phyloP scores from a whole-genome alignment of 1,140 invertebrate genomes.

The Trichogramma pretiosum region DNA sequence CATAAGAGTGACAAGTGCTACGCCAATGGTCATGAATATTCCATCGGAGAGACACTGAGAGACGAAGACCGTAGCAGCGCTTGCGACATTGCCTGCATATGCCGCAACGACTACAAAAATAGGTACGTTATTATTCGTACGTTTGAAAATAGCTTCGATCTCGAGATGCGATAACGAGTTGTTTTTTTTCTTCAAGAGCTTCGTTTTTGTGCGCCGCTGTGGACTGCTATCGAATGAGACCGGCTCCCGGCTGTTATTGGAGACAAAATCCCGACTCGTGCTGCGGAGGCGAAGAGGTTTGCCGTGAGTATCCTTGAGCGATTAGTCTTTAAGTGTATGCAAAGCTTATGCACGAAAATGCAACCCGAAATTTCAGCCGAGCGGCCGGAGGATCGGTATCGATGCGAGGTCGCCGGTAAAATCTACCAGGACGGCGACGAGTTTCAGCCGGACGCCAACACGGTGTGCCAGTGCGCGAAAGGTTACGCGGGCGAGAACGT shows the following conservation, averaged over 20 bases:
- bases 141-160: too few relatives aligned
- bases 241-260: conserved; percentile 16
- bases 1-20: conserved; percentile 22
- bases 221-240: conserved; percentile 18
- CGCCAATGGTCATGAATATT: conserved; percentile 21
- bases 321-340: neutral
- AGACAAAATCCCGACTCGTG: conserved; percentile 8
- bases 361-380: conserved; percentile 17
- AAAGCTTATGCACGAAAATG: neutral
- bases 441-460: conserved; percentile 16
- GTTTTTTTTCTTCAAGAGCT: conserved; percentile 17
- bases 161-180: neutral
- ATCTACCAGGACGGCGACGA: conserved; percentile 25
- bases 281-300: conserved; percentile 20
- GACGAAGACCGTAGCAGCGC: conserved; percentile 18
- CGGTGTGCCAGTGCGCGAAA: conserved; percentile 20
- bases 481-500: conserved; percentile 30
- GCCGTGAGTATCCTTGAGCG: conserved; percentile 25
- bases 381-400: conserved; percentile 11
- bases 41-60: conserved; percentile 17
- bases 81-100: conserved; percentile 20
- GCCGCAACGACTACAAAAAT: neutral
- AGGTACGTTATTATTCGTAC: conserved; percentile 16
- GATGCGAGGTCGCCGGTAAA: conserved; percentile 27
- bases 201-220: conserved; percentile 23